Conservation (phyloP, 2,113 vertebrate species). For the Macaca fascicularis region DNA sequence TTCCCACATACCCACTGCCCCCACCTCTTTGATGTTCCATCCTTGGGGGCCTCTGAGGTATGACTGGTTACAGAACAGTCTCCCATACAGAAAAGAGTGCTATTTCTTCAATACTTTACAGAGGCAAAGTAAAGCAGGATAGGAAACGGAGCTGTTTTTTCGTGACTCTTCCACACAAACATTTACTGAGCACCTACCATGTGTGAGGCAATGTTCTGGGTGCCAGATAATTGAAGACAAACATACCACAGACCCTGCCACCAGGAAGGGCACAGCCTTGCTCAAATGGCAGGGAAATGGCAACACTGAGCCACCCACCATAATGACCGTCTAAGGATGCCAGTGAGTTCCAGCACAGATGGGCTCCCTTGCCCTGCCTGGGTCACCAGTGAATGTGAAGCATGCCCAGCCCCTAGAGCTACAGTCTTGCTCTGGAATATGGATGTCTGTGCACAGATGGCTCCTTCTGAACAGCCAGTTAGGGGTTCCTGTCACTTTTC, state of each 20-base stretch:
- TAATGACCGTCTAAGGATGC: background rate
- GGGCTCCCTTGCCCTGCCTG: background rate
- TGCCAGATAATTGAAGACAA: background rate
- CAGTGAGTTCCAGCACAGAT: background rate
- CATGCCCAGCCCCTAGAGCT: too few relatives aligned
- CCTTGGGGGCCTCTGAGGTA: background rate
- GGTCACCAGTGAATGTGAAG: background rate
- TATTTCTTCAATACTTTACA: background rate
- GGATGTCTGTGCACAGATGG: background rate
- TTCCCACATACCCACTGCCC: background rate
- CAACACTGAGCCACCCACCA: background rate
- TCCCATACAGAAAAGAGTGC: background rate
- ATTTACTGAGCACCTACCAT: background rate
- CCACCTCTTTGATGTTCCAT: background rate
- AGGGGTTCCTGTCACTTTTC: background rate
- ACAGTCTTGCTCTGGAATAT: background rate
- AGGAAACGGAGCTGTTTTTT: background rate
- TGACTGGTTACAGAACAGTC: background rate
- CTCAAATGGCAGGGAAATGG: background rate
- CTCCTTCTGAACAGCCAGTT: background rate
- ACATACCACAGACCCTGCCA: background rate
- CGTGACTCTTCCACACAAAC: background rate
- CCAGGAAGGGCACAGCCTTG: background rate
- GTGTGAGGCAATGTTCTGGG: background rate
- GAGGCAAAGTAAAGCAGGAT: background rate